Percentiles rank a stretch among this genome's conserved stretches.
Evolutionary conservation across 2,888 invertebrate species (phyloP).

Genomic region (Cenopis cana): DNA sequence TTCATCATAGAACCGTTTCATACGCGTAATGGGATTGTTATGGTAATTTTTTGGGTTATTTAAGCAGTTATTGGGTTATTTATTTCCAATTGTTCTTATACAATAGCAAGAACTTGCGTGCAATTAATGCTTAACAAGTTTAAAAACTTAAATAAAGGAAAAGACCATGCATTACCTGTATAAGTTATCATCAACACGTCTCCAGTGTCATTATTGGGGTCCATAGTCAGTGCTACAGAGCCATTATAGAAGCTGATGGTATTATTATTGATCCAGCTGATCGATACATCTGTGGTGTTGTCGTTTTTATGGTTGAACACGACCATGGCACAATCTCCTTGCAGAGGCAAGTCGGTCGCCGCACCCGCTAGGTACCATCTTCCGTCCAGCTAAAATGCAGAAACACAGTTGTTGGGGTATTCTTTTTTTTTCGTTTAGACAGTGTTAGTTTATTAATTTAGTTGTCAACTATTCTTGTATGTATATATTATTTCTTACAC

Average conservation of each 20-base stretch:
- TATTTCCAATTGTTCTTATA: too few relatives aligned
- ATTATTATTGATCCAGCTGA: conserved; percentile 74
- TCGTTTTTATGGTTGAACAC: conserved; percentile 71
- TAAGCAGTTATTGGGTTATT: too few relatives aligned
- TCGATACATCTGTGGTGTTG: conserved; percentile 72
- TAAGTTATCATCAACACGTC: conserved; percentile 72
- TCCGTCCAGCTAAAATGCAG: conserved; percentile 67
- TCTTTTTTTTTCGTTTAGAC: too few relatives aligned
- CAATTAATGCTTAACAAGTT: too few relatives aligned
- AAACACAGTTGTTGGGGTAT: neutral
- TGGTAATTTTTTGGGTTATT: too few relatives aligned
- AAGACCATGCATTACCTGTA: conserved; percentile 58
- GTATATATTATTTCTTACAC: too few relatives aligned
- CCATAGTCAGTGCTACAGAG: conserved; percentile 68
- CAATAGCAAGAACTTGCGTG: too few relatives aligned
- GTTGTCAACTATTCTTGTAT: too few relatives aligned
- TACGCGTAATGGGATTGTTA: too few relatives aligned
- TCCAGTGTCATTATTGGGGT: conserved; percentile 65
- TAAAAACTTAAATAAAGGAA: too few relatives aligned
- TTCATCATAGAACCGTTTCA: too few relatives aligned
- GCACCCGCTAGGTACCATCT: conserved; percentile 74
- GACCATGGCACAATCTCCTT: conserved; percentile 74
- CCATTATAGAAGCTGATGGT: conserved; percentile 74
- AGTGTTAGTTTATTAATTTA: too few relatives aligned
- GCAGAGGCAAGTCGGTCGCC: conserved; percentile 65